Conservation (phyloP, 2,797 vertebrate species). For the Macropodus opercularis region DNA sequence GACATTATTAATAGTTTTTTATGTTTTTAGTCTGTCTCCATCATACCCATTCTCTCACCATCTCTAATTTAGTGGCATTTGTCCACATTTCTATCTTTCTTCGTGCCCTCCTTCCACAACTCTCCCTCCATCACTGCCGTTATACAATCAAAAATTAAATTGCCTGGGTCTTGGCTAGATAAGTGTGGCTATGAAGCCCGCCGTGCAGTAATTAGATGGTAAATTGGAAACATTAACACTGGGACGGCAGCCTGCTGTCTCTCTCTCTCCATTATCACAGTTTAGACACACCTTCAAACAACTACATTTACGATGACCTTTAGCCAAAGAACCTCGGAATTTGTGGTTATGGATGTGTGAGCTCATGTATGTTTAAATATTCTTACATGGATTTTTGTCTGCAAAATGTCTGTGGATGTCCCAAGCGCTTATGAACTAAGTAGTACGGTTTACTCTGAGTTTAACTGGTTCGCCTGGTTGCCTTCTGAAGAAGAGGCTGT, state of each 20-base stretch:
- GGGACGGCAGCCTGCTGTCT: constrained; percentile 74
- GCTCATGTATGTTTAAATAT: constrained; percentile 38
- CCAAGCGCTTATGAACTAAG: constrained; percentile 16
- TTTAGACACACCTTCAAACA: constrained; percentile 80
- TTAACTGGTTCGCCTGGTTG: constrained; percentile 19
- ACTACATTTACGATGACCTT: constrained; percentile 78
- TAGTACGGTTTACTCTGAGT: constrained; percentile 2
- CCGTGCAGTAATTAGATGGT: constrained; percentile 84
- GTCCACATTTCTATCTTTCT: constrained; percentile 66
- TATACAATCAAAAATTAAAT: constrained; percentile 86
- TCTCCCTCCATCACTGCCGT: constrained; percentile 73
- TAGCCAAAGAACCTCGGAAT: constrained; percentile 66
- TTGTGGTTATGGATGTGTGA: constrained; percentile 32
- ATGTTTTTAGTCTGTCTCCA: constrained; percentile 48
- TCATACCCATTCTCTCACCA: constrained; percentile 65
- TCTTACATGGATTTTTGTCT: constrained; percentile 19
- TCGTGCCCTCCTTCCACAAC: constrained; percentile 74
- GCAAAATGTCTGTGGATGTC: constrained; percentile 21
- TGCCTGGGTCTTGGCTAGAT: constrained; percentile 85
- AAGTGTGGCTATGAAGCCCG: constrained; percentile 84
- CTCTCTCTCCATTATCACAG: constrained; percentile 81
- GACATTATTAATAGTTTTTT: constrained; percentile 76
- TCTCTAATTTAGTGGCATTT: constrained; percentile 79
- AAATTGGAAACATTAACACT: constrained; percentile 85
- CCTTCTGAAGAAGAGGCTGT: constrained; percentile 7